Conservation (phyloP, 2,888 invertebrate genomes). For the Coecobrya sp. region DNA sequence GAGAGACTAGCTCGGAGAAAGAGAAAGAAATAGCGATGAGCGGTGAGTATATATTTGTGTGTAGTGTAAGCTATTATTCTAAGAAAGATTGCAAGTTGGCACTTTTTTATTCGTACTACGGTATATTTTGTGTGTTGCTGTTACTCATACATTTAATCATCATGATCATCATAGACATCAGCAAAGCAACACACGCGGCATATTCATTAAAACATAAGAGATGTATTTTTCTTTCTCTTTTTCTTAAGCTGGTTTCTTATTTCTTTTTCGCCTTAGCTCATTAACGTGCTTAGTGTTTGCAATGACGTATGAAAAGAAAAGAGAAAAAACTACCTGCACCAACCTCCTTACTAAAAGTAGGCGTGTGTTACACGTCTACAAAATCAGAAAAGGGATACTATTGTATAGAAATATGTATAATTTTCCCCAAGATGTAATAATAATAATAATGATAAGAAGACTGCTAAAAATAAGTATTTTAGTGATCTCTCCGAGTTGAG, state of each 20-base stretch:
- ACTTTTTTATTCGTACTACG: conserved; percentile 64
- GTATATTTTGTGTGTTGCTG: conserved; percentile 45
- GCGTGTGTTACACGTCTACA: neutral
- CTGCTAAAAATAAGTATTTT: conserved; percentile 23
- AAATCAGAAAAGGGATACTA: neutral
- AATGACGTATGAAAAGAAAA: conserved; percentile 54
- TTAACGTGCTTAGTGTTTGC: conserved; percentile 72
- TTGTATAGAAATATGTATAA: neutral
- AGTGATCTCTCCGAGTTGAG: conserved; percentile 21
- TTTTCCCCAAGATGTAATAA: conserved; percentile 12
- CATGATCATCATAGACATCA: conserved; percentile 59
- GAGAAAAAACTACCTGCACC: neutral
- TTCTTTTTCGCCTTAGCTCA: conserved; percentile 70
- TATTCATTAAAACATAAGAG: conserved; percentile 76
- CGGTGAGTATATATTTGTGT: conserved; percentile 43
- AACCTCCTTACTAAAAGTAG: conserved; percentile 20
- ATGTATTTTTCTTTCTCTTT: conserved; percentile 26
- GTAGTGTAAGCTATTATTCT: conserved; percentile 62
- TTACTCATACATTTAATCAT: conserved; percentile 66
- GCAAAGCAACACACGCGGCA: conserved; percentile 64
- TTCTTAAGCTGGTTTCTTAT: conserved; percentile 69
- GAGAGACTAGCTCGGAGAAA: conserved; percentile 31
- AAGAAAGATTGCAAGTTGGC: conserved; percentile 70
- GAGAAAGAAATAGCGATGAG: conserved; percentile 70
- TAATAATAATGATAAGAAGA: conserved; percentile 23